Percentiles rank a stretch among this genome's conserved stretches.
phyloP scores from a whole-genome alignment of 2,888 invertebrate species.

The Napeogenes inachia region DNA sequence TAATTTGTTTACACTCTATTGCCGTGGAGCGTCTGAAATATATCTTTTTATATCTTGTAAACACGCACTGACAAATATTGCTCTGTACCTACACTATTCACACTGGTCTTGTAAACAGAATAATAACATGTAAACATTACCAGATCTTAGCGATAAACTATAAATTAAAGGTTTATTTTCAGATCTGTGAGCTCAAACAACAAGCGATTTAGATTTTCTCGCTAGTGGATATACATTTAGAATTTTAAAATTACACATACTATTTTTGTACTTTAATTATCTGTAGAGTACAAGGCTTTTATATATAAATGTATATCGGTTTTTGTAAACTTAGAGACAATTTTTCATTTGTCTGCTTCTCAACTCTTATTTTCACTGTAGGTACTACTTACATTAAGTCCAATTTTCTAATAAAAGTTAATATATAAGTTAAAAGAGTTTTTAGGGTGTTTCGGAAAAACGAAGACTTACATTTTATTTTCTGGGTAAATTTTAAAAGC shows the following conservation, averaged over 20 bases:
- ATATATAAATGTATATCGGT: neutral
- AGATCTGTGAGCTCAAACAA: neutral
- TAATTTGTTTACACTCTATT: slow-evolving; percentile 24
- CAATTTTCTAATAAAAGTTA: no score
- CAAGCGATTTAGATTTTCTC: neutral
- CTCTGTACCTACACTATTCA: slow-evolving; percentile 21
- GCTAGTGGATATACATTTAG: neutral
- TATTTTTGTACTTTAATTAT: neutral
- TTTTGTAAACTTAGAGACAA: neutral
- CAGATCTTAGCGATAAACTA: slow-evolving; percentile 9
- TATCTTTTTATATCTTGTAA: slow-evolving; percentile 29
- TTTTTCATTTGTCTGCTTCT: no score
- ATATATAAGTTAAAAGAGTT: no score
- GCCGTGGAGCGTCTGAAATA: slow-evolving; percentile 26
- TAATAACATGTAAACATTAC: slow-evolving; percentile 16
- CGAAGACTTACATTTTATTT: no score
- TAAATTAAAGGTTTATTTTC: slow-evolving; percentile 13
- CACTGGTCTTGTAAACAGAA: slow-evolving; percentile 23
- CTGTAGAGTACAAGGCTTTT: no score
- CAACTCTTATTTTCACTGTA: no score
- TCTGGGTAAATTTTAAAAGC: no score
- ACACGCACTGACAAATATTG: slow-evolving; percentile 31
- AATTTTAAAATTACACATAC: neutral
- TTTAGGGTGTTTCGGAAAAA: no score
- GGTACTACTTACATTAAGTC: no score